Percentiles rank a stretch among this genome's conserved stretches.
phyloP scores from a whole-genome alignment of 2,113 vertebrate genomes.

The Platysteira castanea region DNA sequence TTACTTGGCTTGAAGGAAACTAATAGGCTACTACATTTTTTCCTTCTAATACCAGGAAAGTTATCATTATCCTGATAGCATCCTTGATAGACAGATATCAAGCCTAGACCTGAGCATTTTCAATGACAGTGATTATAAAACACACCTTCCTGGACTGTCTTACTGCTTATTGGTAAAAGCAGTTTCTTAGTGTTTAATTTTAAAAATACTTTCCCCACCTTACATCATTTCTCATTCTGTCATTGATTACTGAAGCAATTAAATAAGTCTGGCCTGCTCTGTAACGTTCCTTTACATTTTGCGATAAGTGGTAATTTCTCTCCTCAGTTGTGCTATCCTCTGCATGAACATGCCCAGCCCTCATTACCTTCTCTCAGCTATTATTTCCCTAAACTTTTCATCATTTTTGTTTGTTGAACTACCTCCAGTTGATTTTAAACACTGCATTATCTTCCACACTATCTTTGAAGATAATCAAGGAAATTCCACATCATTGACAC shows the following conservation, averaged over 20 bases:
- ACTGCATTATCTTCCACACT: background rate
- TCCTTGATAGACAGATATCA: background rate
- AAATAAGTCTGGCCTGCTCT: background rate
- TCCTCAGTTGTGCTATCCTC: background rate
- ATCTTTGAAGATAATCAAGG: conserved; percentile 12
- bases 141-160: background rate
- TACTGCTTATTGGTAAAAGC: background rate
- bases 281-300: background rate
- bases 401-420: conserved; percentile 41
- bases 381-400: conserved; percentile 33
- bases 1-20: background rate
- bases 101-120: background rate
- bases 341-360: conserved; percentile 27
- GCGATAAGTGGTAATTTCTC: background rate
- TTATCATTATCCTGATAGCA: conserved; percentile 1
- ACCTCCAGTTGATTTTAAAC: conserved; percentile 12
- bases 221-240: background rate
- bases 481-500: background rate
- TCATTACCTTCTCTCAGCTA: conserved; percentile 7
- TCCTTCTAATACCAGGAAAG: conserved; percentile 17
- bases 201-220: background rate
- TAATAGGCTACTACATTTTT: background rate
- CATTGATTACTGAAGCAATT: conserved; percentile 5
- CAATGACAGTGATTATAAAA: background rate
- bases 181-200: background rate